Percentiles rank a stretch among this genome's conserved stretches.
These are phyloP conservation scores for Idaea dimidiata DNA, from an alignment of 2,888 invertebrate genomes.

Conservation along the genomic window DNA sequence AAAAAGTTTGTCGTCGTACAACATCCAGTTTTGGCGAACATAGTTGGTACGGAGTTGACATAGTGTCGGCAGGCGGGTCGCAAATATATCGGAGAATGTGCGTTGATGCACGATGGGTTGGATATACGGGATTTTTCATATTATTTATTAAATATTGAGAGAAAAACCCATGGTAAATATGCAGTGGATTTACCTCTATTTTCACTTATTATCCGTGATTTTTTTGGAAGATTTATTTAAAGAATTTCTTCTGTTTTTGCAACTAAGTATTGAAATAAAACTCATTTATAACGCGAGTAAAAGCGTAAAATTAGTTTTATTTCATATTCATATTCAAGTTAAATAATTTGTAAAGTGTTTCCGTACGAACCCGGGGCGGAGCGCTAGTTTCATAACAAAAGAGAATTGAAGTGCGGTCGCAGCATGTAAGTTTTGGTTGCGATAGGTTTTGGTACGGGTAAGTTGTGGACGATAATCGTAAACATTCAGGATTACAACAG, in stretches of 20 bases:
- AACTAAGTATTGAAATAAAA: too few species aligned
- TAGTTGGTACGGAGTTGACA: background rate
- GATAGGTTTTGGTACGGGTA: background rate
- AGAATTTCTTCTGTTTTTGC: too few species aligned
- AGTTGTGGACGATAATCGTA: slow-evolving; percentile 38
- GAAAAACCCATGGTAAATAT: too few species aligned
- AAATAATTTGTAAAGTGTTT: background rate
- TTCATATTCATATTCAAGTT: too few species aligned
- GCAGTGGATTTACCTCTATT: too few species aligned
- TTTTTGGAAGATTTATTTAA: too few species aligned
- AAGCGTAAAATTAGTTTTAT: too few species aligned
- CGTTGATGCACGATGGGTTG: background rate
- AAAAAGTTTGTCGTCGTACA: background rate
- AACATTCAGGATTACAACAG: slow-evolving; percentile 36
- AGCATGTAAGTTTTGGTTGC: background rate
- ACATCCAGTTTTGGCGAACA: slow-evolving; percentile 2
- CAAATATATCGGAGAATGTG: background rate
- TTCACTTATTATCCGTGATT: too few species aligned
- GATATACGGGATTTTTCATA: background rate
- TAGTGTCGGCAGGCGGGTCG: background rate
- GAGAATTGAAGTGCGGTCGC: background rate
- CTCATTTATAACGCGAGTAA: too few species aligned
- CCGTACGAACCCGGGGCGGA: background rate
- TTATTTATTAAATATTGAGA: too few species aligned
- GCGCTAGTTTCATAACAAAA: background rate